These are phyloP conservation scores for Microplitis deprimator DNA, from an alignment of 2,888 invertebrate species.

Conservation along the genomic window DNA sequence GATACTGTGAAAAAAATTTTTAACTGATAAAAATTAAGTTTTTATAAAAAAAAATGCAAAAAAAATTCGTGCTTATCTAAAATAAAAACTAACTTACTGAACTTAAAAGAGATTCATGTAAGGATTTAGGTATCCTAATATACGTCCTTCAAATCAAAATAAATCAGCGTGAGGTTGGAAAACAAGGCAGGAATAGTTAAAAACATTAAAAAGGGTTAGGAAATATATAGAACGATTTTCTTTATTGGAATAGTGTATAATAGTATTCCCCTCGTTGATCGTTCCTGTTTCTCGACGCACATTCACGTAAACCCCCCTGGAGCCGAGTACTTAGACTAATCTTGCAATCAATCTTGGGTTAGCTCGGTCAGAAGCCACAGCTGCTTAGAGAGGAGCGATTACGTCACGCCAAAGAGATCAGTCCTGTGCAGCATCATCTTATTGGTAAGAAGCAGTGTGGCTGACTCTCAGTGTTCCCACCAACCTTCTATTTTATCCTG, in stretches of 20 bases:
- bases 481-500: background rate
- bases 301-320: slow-evolving; percentile 44
- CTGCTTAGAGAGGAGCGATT: slow-evolving; percentile 56
- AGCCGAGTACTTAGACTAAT: slow-evolving; percentile 63
- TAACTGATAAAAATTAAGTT: background rate
- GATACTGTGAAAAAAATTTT: background rate
- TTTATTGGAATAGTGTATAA: slow-evolving; percentile 23
- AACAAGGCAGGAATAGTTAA: slow-evolving; percentile 37
- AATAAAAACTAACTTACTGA: background rate
- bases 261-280: slow-evolving; percentile 22
- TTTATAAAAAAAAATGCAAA: background rate
- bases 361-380: slow-evolving; percentile 63
- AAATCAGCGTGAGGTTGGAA: slow-evolving; percentile 34
- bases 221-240: slow-evolving; percentile 25
- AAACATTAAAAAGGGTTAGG: slow-evolving; percentile 30
- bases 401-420: slow-evolving; percentile 60
- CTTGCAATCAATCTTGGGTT: slow-evolving; percentile 67
- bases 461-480: slow-evolving; percentile 32
- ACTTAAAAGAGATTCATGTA: background rate
- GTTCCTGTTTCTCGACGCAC: slow-evolving; percentile 46
- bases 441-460: slow-evolving; percentile 44
- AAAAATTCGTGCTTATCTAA: background rate
- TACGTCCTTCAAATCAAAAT: slow-evolving; percentile 15
- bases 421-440: slow-evolving; percentile 55
- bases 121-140: slow-evolving; percentile 12